A percentile compares a stretch with the other conserved stretches of the same genome.
Evolutionary conservation across 2,113 vertebrate species (phyloP).

Genomic region (Genyomyrus donnyi): DNA sequence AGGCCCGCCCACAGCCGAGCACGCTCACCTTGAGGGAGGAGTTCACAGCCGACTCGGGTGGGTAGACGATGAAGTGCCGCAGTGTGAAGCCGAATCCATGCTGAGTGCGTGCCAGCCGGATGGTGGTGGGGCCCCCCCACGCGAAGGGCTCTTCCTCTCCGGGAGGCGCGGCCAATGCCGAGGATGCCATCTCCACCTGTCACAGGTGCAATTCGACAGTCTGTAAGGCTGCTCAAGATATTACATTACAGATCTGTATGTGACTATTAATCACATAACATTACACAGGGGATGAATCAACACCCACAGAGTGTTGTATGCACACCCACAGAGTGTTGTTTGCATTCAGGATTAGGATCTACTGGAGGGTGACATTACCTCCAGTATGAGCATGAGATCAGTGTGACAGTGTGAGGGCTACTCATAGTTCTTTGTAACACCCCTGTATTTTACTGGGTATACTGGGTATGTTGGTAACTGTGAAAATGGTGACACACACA

Average conservation of each 20-base stretch:
- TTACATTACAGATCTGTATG: not conserved
- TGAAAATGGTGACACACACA: not conserved
- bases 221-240: not conserved
- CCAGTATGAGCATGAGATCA: not conserved
- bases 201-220: not conserved
- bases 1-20: not conserved
- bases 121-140: conserved; percentile 88
- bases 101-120: conserved; percentile 73
- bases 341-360: not conserved
- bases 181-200: conserved; percentile 19
- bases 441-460: not conserved
- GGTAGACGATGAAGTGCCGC: conserved; percentile 96
- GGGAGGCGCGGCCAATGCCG: conserved; percentile 4
- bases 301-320: not conserved
- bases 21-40: conserved; percentile 70
- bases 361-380: not conserved
- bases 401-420: not conserved
- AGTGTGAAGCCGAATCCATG: conserved; percentile 94
- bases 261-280: not conserved
- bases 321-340: not conserved
- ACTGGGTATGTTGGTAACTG: not conserved
- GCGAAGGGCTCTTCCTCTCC: conserved; percentile 82
- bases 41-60: conserved; percentile 84
- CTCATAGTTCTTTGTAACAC: not conserved
- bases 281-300: not conserved